These are phyloP conservation scores for Forbesichthys papilliferus DNA, from an alignment of 2,113 vertebrate genomes.

Conservation along the genomic window DNA sequence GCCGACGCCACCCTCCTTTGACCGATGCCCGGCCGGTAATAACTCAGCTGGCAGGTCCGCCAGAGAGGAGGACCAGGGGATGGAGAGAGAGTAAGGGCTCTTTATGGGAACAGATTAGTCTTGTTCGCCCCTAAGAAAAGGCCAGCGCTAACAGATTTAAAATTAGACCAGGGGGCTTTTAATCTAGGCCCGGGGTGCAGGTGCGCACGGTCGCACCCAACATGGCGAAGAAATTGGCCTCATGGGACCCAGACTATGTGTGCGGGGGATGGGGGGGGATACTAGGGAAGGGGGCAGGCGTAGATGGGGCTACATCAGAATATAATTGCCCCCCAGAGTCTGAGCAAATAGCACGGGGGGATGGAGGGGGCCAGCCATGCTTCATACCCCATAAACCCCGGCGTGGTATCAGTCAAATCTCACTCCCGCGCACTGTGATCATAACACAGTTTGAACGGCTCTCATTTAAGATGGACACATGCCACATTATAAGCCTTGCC, in stretches of 20 bases:
- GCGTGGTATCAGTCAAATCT: constrained; percentile 17
- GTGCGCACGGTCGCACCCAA: constrained; percentile 51
- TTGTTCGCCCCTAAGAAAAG: constrained; percentile 60
- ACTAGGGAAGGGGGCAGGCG: constrained; percentile 12
- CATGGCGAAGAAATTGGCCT: constrained; percentile 65
- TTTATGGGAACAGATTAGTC: constrained; percentile 76
- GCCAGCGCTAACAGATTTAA: constrained; percentile 78
- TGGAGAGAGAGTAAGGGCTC: constrained; percentile 34
- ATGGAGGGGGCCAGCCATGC: background rate
- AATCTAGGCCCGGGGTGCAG: constrained; percentile 76
- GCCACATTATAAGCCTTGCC: constrained; percentile 8
- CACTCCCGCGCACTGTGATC: constrained; percentile 23
- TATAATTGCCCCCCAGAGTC: constrained; percentile 72
- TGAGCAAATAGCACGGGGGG: constrained; percentile 12
- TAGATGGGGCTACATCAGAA: constrained; percentile 34
- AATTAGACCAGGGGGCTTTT: constrained; percentile 73
- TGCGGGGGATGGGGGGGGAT: constrained; percentile 19
- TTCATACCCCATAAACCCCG: constrained; percentile 30
- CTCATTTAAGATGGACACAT: constrained; percentile 15
- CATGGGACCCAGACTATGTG: constrained; percentile 58
- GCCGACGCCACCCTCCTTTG: constrained; percentile 47
- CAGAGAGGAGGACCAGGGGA: constrained; percentile 24
- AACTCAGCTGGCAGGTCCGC: constrained; percentile 69
- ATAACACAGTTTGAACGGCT: constrained; percentile 37
- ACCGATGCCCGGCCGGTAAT: constrained; percentile 68